Evolutionary conservation across 2,888 invertebrate genomes (phyloP).

Genomic region (Orthosia gothica): DNA sequence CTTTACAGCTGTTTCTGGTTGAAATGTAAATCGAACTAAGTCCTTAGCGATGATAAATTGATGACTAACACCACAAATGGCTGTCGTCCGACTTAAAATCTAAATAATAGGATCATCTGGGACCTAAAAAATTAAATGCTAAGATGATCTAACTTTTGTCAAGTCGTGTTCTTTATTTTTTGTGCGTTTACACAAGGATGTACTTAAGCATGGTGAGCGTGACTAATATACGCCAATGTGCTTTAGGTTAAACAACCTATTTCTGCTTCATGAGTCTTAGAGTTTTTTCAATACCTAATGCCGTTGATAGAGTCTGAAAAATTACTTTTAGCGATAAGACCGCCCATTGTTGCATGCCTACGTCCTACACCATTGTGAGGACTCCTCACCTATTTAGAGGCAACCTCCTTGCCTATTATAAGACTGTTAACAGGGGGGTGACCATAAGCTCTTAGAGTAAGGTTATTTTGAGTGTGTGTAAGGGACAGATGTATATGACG

Average conservation of each 20-base stretch:
- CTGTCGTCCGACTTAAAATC: slow-evolving; percentile 30
- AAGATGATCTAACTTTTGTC: slow-evolving; percentile 59
- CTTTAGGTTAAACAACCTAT: slow-evolving; percentile 35
- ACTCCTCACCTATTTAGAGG: too few species aligned
- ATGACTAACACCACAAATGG: slow-evolving; percentile 33
- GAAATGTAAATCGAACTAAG: slow-evolving; percentile 1
- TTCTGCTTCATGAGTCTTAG: slow-evolving; percentile 10
- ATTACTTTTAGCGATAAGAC: neutral
- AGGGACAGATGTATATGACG: too few species aligned
- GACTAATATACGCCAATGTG: slow-evolving; percentile 58
- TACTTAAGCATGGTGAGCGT: slow-evolving; percentile 39
- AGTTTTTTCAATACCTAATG: slow-evolving; percentile 9
- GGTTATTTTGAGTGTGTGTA: too few species aligned
- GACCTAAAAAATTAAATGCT: slow-evolving; percentile 31
- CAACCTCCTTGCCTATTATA: too few species aligned
- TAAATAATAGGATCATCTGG: slow-evolving; percentile 29
- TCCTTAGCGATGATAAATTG: slow-evolving; percentile 15
- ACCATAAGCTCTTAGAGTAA: too few species aligned
- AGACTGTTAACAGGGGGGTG: too few species aligned
- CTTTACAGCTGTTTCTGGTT: neutral
- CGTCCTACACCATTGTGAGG: too few species aligned
- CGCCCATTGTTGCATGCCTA: too few species aligned
- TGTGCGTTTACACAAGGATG: slow-evolving; percentile 59
- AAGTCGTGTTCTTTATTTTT: slow-evolving; percentile 59
- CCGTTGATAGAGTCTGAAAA: neutral